These are phyloP conservation scores for Salminus brasiliensis DNA, from an alignment of 2,113 vertebrate species.

Conservation along the genomic window DNA sequence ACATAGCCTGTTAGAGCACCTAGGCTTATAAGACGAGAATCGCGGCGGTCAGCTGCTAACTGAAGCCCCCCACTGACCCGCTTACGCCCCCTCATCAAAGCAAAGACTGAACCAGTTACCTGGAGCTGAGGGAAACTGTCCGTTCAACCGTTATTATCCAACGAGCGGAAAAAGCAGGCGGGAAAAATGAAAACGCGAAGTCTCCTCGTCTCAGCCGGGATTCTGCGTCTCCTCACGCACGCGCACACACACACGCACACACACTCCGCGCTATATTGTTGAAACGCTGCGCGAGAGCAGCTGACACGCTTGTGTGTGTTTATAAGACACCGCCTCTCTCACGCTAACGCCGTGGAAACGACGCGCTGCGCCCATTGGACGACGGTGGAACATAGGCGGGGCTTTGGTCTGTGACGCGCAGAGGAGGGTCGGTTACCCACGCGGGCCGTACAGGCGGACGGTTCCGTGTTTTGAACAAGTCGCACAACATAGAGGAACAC, in stretches of 20 bases:
- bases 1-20: background rate
- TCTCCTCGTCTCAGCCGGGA: slow-evolving; percentile 3
- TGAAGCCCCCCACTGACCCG: too few species aligned
- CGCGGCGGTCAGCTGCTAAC: background rate
- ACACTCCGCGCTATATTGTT: slow-evolving; percentile 11
- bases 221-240: slow-evolving; percentile 37
- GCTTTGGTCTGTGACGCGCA: slow-evolving; percentile 54
- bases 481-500: slow-evolving; percentile 49
- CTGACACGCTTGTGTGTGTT: slow-evolving; percentile 50
- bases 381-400: slow-evolving; percentile 26
- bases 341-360: slow-evolving; percentile 50
- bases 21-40: background rate
- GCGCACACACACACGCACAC: too few species aligned
- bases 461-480: slow-evolving; percentile 59
- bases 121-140: slow-evolving; percentile 42
- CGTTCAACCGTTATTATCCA: slow-evolving; percentile 69
- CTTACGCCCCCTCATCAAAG: background rate
- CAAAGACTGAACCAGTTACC: slow-evolving; percentile 21
- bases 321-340: slow-evolving; percentile 72
- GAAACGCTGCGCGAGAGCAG: slow-evolving; percentile 47
- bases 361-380: slow-evolving; percentile 69
- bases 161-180: slow-evolving; percentile 29
- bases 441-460: slow-evolving; percentile 48
- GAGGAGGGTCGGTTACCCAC: slow-evolving; percentile 16
- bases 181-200: background rate